phyloP scores from a whole-genome alignment of 2,888 invertebrate species.

The Caenorhabditis plicata region DNA sequence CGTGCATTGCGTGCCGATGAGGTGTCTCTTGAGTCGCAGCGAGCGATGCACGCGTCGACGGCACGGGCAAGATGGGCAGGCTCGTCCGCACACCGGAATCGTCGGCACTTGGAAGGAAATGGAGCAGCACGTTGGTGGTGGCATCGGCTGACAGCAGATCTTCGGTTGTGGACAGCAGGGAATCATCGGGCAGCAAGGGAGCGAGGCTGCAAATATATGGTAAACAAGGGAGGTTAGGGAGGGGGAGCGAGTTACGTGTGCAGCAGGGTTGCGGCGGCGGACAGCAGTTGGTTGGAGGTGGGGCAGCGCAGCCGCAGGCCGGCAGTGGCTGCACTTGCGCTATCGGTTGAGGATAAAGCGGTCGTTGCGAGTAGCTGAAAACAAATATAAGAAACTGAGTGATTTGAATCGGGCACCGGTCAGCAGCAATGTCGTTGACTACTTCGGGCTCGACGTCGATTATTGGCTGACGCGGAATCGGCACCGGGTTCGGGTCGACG shows the following conservation, averaged over 20 bases:
- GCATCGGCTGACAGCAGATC: constrained; percentile 25
- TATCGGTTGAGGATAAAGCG: too few species aligned
- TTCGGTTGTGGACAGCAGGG: constrained; percentile 32
- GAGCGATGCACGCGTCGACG: constrained; percentile 17
- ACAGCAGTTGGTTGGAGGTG: constrained; percentile 10
- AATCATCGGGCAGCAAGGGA: constrained; percentile 26
- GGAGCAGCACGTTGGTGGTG: constrained; percentile 18
- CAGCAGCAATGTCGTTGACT: too few species aligned
- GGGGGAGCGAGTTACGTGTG: constrained; percentile 6
- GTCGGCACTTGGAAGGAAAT: constrained; percentile 20
- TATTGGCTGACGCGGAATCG: neutral
- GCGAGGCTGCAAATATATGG: constrained; percentile 10
- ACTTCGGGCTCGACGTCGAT: too few species aligned
- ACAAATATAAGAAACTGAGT: too few species aligned
- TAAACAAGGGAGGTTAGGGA: neutral
- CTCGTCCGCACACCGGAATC: constrained; percentile 23
- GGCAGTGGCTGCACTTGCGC: too few species aligned
- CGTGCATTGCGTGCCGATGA: constrained; percentile 7
- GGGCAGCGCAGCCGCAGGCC: constrained; percentile 16
- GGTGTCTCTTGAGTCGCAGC: constrained; percentile 15
- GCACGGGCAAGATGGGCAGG: constrained; percentile 28
- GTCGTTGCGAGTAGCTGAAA: too few species aligned
- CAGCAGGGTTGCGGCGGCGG: constrained; percentile 29
- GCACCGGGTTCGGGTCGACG: too few species aligned
- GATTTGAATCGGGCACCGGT: too few species aligned